Evolutionary conservation across 2,888 invertebrate species (phyloP).

Genomic region (Acanthococcus lagerstroemiae): DNA sequence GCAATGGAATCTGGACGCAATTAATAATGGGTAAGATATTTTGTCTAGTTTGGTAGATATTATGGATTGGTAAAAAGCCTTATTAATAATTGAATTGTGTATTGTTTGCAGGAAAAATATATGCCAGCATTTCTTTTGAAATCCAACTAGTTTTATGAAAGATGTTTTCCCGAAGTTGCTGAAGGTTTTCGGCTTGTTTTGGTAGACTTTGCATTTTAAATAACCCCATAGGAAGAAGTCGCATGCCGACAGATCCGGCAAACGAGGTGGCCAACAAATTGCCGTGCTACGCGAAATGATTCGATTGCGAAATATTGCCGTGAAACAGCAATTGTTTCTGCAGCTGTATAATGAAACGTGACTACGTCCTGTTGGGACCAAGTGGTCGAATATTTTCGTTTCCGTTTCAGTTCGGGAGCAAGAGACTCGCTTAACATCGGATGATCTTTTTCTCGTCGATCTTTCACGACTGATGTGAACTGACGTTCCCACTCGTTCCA

Average conservation of each 20-base stretch:
- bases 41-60: too few relatives aligned
- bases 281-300: slow-evolving; percentile 33
- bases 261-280: slow-evolving; percentile 34
- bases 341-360: slow-evolving; percentile 32
- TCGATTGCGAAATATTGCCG: slow-evolving; percentile 33
- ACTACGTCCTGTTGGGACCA: slow-evolving; percentile 34
- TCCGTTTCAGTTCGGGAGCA: slow-evolving; percentile 18
- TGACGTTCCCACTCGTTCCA: slow-evolving; percentile 13
- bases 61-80: too few relatives aligned
- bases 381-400: slow-evolving; percentile 4
- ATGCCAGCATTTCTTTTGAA: too few relatives aligned
- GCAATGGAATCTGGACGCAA: too few relatives aligned
- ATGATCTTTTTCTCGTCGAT: slow-evolving; percentile 25
- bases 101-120: too few relatives aligned
- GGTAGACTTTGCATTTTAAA: slow-evolving; percentile 33
- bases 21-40: too few relatives aligned
- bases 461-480: slow-evolving; percentile 12
- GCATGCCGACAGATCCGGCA: slow-evolving; percentile 33
- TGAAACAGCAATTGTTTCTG: slow-evolving; percentile 25
- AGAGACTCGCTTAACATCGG: slow-evolving; percentile 26
- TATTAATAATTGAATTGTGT: too few relatives aligned
- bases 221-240: slow-evolving; percentile 36
- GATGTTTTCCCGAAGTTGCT: too few relatives aligned
- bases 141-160: too few relatives aligned
- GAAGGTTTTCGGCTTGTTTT: slow-evolving; percentile 28